A percentile compares a stretch with the other conserved stretches of the same genome.
These are phyloP conservation scores for Thereva nobilitata DNA, from an alignment of 2,888 invertebrate species.

Conservation along the genomic window DNA sequence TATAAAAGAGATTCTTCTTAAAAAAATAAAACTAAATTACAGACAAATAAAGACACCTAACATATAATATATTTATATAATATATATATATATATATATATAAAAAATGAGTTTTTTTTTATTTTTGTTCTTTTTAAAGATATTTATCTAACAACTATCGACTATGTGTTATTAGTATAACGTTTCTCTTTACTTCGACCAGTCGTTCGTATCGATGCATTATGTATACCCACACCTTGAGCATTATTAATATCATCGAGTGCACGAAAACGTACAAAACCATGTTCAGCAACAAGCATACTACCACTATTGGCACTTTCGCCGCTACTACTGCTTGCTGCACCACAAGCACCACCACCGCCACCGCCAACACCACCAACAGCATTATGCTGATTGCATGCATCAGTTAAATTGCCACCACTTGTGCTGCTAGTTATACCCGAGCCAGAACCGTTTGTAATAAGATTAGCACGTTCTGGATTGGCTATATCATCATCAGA, in stretches of 20 bases:
- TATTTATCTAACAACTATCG: slow-evolving; percentile 37
- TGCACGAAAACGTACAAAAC: slow-evolving; percentile 82
- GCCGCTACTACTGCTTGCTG: slow-evolving; percentile 59
- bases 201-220: slow-evolving; percentile 46
- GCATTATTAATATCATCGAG: slow-evolving; percentile 60
- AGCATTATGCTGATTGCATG: slow-evolving; percentile 38
- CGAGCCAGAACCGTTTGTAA: slow-evolving; percentile 43
- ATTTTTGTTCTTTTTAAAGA: slow-evolving; percentile 8
- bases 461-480: slow-evolving; percentile 52
- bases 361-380: slow-evolving; percentile 41
- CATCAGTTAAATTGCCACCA: slow-evolving; percentile 43
- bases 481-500: slow-evolving; percentile 52
- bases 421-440: slow-evolving; percentile 44
- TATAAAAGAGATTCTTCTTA: no score
- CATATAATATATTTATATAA: no score
- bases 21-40: no score
- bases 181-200: slow-evolving; percentile 44
- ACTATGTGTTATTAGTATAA: slow-evolving; percentile 47
- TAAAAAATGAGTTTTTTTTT: slow-evolving; percentile 2
- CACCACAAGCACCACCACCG: slow-evolving; percentile 42
- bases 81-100: no score
- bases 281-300: slow-evolving; percentile 89
- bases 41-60: no score
- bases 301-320: slow-evolving; percentile 65
- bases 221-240: slow-evolving; percentile 48